Conservation (phyloP, 2,797 vertebrate genomes). For the Balearica regulorum region DNA sequence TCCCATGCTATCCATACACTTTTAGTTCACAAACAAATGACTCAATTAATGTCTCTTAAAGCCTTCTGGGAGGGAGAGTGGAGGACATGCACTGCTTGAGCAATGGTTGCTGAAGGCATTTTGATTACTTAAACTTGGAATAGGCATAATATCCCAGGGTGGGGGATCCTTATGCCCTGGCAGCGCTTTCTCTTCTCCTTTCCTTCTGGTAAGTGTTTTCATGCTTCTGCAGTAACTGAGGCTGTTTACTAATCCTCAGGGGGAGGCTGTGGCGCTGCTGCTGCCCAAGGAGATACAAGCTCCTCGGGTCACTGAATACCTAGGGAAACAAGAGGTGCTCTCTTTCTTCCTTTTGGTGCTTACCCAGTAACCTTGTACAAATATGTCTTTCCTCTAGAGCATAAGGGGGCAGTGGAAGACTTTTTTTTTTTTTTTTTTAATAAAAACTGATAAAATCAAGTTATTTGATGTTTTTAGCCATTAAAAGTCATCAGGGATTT, state of each 20-base stretch:
- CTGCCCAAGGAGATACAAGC: neutral
- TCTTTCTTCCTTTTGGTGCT: neutral
- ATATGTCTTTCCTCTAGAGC: neutral
- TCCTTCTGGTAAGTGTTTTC: neutral
- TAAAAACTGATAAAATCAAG: neutral
- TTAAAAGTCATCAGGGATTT: neutral
- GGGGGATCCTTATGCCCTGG: neutral
- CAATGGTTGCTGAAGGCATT: neutral
- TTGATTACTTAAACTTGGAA: neutral
- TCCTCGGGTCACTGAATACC: neutral
- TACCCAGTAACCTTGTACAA: neutral
- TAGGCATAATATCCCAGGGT: neutral
- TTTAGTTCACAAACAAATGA: neutral
- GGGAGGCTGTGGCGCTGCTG: neutral
- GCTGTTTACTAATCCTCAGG: neutral
- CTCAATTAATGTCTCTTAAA: neutral
- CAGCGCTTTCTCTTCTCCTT: neutral
- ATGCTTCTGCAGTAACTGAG: neutral
- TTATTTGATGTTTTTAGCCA: neutral
- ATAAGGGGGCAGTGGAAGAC: neutral
- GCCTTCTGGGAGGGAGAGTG: neutral
- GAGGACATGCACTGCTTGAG: neutral
- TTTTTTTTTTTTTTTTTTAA: neutral
- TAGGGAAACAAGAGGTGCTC: neutral
- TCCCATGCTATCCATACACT: neutral